Evolutionary conservation across 2,888 invertebrate species (phyloP), one percentile per base, ranked within the genome.

Genomic region (Lasioglossum morio): DNA sequence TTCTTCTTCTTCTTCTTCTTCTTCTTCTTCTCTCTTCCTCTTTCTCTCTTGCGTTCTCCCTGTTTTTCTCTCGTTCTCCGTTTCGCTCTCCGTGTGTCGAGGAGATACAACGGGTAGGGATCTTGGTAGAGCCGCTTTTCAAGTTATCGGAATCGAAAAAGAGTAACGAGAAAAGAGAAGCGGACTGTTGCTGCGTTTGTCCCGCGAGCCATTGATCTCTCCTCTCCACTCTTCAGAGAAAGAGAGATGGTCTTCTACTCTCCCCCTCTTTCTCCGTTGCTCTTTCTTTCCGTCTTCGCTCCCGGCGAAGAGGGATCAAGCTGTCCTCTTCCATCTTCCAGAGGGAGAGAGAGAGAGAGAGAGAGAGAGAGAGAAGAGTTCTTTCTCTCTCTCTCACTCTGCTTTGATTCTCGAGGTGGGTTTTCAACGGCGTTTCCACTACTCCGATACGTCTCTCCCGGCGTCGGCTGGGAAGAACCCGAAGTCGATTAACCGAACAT

Each of bases 401-500:
- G 23, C 23, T 53, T 53, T 53, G 53, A 10, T 37, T 23, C 37
- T 37, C 10, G 19, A 10, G 84, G 81, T 72, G 79, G 84, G 86
- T 87, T 87, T 87, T 86, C 87, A 87, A 53, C 84, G 83, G 70
- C 75, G 78, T 84, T 87, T 86, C 87, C 77, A 84, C 86, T 87
- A 79, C 81, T 87, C 78, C 77, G 79, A 70, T 78, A 43, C 79
- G 83, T 86, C 57, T 43, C 30, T 34, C 79, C 40, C 57, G 73
- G 46, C 82, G 70, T 79, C 79, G 86, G 77, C 72, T 78, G 60
- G 27, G 60, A 60, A 66, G 66, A 66, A 87, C 60, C 60, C 60
- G 60, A 60, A 60, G 60, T 60, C 60, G 60, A 60, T 87, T 86
- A 84, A 87, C 80, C 87, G 80, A 81, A 81, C 86, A 81, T 86